Base-by-base conservation (phyloP, 2,888 invertebrate genomes). In the Xanthostigma xanthostigma region DNA sequence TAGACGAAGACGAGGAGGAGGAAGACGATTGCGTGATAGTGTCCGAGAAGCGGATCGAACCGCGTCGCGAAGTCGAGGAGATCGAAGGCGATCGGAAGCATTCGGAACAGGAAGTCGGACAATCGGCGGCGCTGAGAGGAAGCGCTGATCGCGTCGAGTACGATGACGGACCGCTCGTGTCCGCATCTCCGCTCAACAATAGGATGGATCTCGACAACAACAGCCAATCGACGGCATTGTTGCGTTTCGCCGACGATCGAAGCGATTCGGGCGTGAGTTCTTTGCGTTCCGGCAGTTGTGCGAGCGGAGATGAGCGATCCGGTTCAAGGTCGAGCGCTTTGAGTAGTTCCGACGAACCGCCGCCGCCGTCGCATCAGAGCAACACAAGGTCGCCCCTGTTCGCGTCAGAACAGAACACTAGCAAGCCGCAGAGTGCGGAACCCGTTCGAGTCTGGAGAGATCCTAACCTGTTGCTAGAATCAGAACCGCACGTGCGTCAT, bases 231-330 rank as follows among this genome's bases (percentile, higher is more conserved):
- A 57, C 56, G 55, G 58, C 58, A 51, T 59, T 58, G 50, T 60
- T 63, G 56, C 66, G 58, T 52, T 59, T 60, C 53, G 59, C 62
- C 55, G 62, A 69, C 62, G 60, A 58, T 49, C 57, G 60, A 62
- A 75, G 74, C 68, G 79, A 79, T 69, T 78, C 79, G 62, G 79
- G 84, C 70, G 79, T 84, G 73, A 83, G 84, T 69, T 83, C 83
- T 49, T 71, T 83, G 62, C 75, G 83, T 59, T 81, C 81, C 61
- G 77, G 78, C 60, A 76, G 79, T 58, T 72, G 72, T 50, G 58
- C 61, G 47, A 74, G 74, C 60, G 76, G 77, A 62, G 84, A 84
- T 74, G 84, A 84, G 69, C 78, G 84, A 59, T 81, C 81, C 67
- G 84, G 83, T 63, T 82, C 81, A 65, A 76, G 83, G 53, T 75